Conservation (phyloP, 2,797 vertebrate genomes). For the Ambastaia sidthimunki region DNA sequence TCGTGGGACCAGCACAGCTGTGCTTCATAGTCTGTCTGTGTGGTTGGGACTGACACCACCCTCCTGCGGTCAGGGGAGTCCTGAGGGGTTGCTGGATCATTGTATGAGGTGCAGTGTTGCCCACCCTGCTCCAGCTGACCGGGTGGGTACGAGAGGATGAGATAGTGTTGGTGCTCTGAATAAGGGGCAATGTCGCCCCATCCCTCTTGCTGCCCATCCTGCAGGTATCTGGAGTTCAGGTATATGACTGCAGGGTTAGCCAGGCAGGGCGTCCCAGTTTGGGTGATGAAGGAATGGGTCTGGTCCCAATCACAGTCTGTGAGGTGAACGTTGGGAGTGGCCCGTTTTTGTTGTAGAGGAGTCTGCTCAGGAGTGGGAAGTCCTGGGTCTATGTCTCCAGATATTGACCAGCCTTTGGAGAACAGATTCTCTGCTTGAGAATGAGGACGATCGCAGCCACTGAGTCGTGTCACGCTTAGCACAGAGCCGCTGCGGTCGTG, state of each 20-base stretch:
- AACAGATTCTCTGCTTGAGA: slow-evolving; percentile 84
- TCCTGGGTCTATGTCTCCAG: slow-evolving; percentile 88
- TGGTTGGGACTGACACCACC: slow-evolving; percentile 89
- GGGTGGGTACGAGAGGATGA: slow-evolving; percentile 69
- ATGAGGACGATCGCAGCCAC: slow-evolving; percentile 74
- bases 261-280: slow-evolving; percentile 77
- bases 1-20: slow-evolving; percentile 85
- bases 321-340: slow-evolving; percentile 72
- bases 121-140: slow-evolving; percentile 75
- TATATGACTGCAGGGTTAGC: slow-evolving; percentile 81
- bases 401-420: slow-evolving; percentile 89
- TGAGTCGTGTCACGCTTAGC: slow-evolving; percentile 90
- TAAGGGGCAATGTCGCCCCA: slow-evolving; percentile 72
- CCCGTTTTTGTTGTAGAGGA: slow-evolving; percentile 91
- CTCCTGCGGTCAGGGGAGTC: slow-evolving; percentile 89
- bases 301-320: slow-evolving; percentile 87
- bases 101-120: slow-evolving; percentile 80
- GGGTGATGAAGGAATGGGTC: slow-evolving; percentile 85
- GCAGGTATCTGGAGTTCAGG: slow-evolving; percentile 82
- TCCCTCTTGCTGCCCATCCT: slow-evolving; percentile 78
- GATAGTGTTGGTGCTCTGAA: slow-evolving; percentile 82
- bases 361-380: slow-evolving; percentile 96
- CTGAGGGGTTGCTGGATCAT: slow-evolving; percentile 83
- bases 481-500: slow-evolving; percentile 88
- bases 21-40: slow-evolving; percentile 83